Conservation (phyloP, 2,888 invertebrate species). For the Conops quadrifasciatus region DNA sequence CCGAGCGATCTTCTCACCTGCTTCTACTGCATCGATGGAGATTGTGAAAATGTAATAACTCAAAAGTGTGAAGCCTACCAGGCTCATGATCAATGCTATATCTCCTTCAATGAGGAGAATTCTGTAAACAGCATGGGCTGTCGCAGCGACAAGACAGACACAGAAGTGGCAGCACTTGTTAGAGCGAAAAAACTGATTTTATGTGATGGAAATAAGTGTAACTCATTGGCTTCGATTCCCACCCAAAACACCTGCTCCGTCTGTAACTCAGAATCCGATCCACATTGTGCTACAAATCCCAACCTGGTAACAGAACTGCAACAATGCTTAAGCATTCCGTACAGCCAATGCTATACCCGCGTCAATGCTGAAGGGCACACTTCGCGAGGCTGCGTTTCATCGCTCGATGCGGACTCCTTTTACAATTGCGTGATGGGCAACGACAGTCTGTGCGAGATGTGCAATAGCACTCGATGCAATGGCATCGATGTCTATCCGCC, state of each 20-base stretch:
- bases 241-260: slow-evolving; percentile 49
- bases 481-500: slow-evolving; percentile 52
- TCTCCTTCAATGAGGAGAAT: slow-evolving; percentile 46
- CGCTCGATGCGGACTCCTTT: slow-evolving; percentile 46
- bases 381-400: slow-evolving; percentile 54
- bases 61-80: slow-evolving; percentile 51
- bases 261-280: slow-evolving; percentile 52
- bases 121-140: slow-evolving; percentile 55
- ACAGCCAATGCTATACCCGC: slow-evolving; percentile 54
- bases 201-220: slow-evolving; percentile 55
- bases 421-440: slow-evolving; percentile 50
- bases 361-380: slow-evolving; percentile 54
- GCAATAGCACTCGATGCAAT: slow-evolving; percentile 53
- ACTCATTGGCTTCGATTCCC: slow-evolving; percentile 44
- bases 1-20: slow-evolving; percentile 44
- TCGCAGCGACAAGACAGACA: slow-evolving; percentile 53
- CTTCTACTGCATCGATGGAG: slow-evolving; percentile 46
- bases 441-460: slow-evolving; percentile 50
- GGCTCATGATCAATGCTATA: slow-evolving; percentile 54
- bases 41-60: slow-evolving; percentile 44
- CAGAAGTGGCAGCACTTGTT: slow-evolving; percentile 47
- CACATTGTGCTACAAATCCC: slow-evolving; percentile 58
- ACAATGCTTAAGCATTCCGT: slow-evolving; percentile 53
- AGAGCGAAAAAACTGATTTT: slow-evolving; percentile 50
- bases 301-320: slow-evolving; percentile 46